Evolutionary conservation across 2,888 invertebrate species (phyloP).

Genomic region (Machimus atricapillus): DNA sequence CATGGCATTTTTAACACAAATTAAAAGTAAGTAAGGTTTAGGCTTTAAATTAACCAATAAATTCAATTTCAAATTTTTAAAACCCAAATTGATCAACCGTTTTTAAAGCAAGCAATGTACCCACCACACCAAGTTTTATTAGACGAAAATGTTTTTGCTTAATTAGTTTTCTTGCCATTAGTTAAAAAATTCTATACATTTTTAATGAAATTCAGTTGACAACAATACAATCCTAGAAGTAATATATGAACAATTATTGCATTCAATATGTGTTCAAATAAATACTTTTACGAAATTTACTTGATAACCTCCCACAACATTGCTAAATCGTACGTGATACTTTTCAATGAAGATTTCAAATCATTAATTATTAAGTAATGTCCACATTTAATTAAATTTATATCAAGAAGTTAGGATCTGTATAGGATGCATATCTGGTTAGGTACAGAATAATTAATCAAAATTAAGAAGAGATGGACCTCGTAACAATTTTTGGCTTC

Average conservation of each 20-base stretch:
- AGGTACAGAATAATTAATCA: not conserved
- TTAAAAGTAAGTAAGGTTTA: conserved; percentile 56
- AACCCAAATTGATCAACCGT: too few species aligned
- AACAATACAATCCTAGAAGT: not conserved
- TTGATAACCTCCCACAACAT: not conserved
- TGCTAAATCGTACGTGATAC: not conserved
- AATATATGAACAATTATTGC: not conserved
- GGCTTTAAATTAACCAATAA: too few species aligned
- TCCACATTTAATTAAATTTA: too few species aligned
- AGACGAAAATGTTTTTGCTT: not conserved
- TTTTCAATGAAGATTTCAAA: not conserved
- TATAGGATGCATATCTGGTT: not conserved
- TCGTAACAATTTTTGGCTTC: not conserved
- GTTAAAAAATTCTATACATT: not conserved
- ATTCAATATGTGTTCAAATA: not conserved
- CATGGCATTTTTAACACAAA: conserved; percentile 74
- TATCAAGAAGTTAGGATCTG: too few species aligned
- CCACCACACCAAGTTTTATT: too few species aligned
- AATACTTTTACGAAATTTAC: not conserved
- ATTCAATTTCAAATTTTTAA: too few species aligned
- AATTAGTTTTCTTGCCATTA: not conserved
- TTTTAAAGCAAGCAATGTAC: too few species aligned
- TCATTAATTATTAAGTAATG: too few species aligned
- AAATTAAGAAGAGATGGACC: not conserved
- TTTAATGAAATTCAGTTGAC: not conserved